Evolutionary conservation across 2,113 vertebrate species (phyloP), one percentile per base, ranked within the genome.

Genomic region (Psophia crepitans): DNA sequence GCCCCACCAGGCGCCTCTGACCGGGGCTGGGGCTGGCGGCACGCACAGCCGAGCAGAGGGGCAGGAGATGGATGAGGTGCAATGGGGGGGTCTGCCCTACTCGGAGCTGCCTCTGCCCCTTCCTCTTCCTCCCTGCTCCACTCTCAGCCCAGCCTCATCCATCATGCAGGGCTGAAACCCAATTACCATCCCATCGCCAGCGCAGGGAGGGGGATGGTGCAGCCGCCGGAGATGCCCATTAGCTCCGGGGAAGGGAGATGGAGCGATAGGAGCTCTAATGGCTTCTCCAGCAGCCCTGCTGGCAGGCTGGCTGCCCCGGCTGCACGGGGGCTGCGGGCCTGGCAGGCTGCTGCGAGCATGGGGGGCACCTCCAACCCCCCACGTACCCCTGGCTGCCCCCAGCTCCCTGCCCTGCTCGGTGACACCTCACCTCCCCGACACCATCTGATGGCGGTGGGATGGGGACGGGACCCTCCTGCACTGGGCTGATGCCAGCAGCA

Each of bases 101-200:
- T 51, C 23, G 4, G 32, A 64, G 64, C 77, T 73, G 64, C 78
- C 56, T 81, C 49, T 77, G 66, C 41, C 23, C 58, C 60, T 28
- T 91, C 60, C 73, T 76, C 57, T 16, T 56, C 79, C 35, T 73
- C 65, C 53, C 35, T 28, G 43, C 76, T 93, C 57, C 0, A 0
- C 78, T 89, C 61, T 58, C 53, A 81, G 73, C 64, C 14, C 46
- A 8, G 28, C 35, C 19, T 58, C 87, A 91, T 96, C 91, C 91
- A 76, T 91, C 87, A 90, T 28, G 2, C 81, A 41, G 76, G 44
- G 46, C 84, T 76, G 75, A 96, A 95, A 97, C 90, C 63, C 79
- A 93, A 96, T 95, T 94, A 93, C 22, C 0, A 1, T n/a, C 46
- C 56, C 56, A 96, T 95, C 93, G 91, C 21, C 0, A 1, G 33